A percentile compares a stretch with the other conserved stretches of the same genome.
Evolutionary conservation across 1,140 invertebrate genomes (phyloP).

Genomic region (Brachionus calyciflorus): DNA sequence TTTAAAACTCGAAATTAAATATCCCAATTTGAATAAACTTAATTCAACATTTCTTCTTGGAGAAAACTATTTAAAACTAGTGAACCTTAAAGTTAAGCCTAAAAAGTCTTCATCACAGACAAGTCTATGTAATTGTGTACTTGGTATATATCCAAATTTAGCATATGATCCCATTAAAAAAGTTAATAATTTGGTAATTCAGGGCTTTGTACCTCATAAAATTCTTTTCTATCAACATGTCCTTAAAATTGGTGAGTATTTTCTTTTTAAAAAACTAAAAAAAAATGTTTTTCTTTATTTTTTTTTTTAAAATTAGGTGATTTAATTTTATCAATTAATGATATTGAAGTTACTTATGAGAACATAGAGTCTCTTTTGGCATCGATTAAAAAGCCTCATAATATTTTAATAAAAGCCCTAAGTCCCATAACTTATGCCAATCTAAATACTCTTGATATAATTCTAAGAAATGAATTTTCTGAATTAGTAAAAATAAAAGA

Average conservation of each 20-base stretch:
- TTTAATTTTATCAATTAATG: conserved; percentile 8
- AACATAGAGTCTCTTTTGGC: neutral
- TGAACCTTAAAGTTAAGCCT: neutral
- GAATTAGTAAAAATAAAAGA: neutral
- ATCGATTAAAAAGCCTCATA: neutral
- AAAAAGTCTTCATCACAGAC: neutral
- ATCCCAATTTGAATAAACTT: neutral
- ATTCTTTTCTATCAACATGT: neutral
- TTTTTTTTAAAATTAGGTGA: neutral
- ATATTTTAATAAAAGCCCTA: neutral
- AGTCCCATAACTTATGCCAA: conserved; percentile 25
- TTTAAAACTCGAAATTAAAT: conserved; percentile 14
- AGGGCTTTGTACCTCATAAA: conserved; percentile 22
- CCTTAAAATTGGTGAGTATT: conserved; percentile 11
- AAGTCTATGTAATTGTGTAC: neutral
- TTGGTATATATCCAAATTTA: conserved; percentile 1
- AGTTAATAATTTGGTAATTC: neutral
- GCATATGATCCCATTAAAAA: conserved; percentile 11
- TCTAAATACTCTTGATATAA: neutral
- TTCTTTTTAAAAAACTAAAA: neutral
- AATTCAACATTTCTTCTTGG: neutral
- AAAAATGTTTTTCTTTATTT: neutral
- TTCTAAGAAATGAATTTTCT: neutral
- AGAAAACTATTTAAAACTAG: neutral
- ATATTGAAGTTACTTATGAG: neutral